A percentile compares a stretch with the other conserved stretches of the same genome.
phyloP scores from a whole-genome alignment of 2,888 invertebrate genomes.

The Nyleta sp. region DNA sequence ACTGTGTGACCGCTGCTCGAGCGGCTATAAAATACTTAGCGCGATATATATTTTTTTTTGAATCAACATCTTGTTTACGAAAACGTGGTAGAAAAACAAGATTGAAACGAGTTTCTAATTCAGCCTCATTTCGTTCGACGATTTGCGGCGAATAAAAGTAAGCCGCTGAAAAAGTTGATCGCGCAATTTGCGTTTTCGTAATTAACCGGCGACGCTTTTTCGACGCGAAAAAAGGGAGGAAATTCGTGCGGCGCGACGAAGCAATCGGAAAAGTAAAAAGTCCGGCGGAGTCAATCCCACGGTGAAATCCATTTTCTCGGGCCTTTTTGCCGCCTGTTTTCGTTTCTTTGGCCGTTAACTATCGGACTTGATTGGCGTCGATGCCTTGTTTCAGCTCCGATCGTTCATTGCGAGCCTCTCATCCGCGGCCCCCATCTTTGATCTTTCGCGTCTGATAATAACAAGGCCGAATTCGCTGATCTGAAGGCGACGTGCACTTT shows the following conservation, averaged over 20 bases:
- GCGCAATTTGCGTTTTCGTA: too few relatives aligned
- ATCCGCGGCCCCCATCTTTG: conserved; percentile 31
- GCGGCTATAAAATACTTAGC: conserved; percentile 63
- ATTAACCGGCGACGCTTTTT: too few relatives aligned
- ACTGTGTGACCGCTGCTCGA: conserved; percentile 63
- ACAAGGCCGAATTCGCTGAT: conserved; percentile 37
- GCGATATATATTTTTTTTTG: too few relatives aligned
- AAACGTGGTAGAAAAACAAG: too few relatives aligned
- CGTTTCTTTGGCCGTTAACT: conserved; percentile 28
- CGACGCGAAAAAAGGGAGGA: too few relatives aligned
- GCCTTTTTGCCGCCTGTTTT: background rate
- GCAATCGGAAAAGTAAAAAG: too few relatives aligned
- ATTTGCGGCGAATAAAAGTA: too few relatives aligned
- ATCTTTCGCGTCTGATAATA: conserved; percentile 36
- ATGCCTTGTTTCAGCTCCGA: conserved; percentile 24
- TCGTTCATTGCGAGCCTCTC: conserved; percentile 38
- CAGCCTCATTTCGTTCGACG: too few relatives aligned
- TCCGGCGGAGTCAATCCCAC: conserved; percentile 2
- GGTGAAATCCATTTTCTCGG: conserved; percentile 29
- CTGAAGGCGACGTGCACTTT: conserved; percentile 31
- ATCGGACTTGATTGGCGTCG: conserved; percentile 44
- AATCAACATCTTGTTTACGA: too few relatives aligned
- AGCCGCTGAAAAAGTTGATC: too few relatives aligned
- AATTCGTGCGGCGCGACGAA: too few relatives aligned
- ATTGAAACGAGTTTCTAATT: too few relatives aligned